phyloP scores from a whole-genome alignment of 2,113 vertebrate genomes.

The Grus americana region DNA sequence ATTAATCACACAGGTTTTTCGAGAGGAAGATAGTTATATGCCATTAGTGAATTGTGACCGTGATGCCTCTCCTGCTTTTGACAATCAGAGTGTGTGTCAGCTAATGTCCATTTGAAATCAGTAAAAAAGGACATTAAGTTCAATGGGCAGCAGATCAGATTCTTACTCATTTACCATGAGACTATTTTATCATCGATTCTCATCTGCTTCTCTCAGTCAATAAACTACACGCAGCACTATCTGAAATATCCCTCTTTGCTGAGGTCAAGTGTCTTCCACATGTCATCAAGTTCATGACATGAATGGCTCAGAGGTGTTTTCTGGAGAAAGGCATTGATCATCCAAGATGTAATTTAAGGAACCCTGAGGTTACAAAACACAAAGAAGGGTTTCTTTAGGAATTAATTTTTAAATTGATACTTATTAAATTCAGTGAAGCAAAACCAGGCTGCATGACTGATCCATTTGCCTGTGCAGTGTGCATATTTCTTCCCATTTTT shows the following conservation, averaged over 20 bases:
- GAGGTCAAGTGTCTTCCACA: background rate
- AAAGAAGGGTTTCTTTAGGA: background rate
- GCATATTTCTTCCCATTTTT: background rate
- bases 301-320: background rate
- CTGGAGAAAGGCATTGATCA: background rate
- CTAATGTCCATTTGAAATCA: background rate
- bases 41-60: background rate
- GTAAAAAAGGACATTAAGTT: background rate
- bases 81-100: background rate
- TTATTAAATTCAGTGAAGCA: background rate
- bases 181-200: background rate
- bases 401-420: conserved; percentile 1
- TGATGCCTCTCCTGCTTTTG: background rate
- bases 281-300: background rate
- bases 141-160: background rate
- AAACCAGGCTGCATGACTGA: background rate
- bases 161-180: background rate
- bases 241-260: background rate
- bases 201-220: background rate
- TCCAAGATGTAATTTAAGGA: background rate
- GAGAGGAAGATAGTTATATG: background rate
- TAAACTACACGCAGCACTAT: background rate
- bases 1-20: background rate
- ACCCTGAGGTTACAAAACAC: background rate
- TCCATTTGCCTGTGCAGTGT: background rate